Evolutionary conservation across 2,797 vertebrate genomes (phyloP), one percentile per base, ranked within the genome.

Genomic region (Malurus leucopterus): DNA sequence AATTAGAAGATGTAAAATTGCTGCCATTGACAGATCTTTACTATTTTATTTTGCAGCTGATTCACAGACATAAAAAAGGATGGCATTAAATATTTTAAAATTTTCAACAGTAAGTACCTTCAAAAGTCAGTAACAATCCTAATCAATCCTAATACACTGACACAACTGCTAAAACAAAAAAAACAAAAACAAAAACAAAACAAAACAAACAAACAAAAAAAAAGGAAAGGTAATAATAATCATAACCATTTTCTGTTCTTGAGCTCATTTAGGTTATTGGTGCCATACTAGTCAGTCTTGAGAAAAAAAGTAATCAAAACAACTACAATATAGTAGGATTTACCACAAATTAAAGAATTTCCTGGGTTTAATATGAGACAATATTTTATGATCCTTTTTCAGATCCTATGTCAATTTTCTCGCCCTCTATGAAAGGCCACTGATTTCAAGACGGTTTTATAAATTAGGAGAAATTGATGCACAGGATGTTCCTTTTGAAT

Each of bases 381-480:
- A 32, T 54, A 43, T 1, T 50, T 73, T 32, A 40, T 53, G 10
- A 13, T 0, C 5, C 7, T 61, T 87, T 67, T 89, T 55, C 13
- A 74, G 7, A 54, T 46, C 7, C 7, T 41, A 4, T n/a, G 3
- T 43, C 5, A 58, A 26, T 64, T 85, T 74, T 3, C 30, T 11
- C 2, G 0, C 3, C 3, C 2, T 3, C 14, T 15, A 2, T 68
- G 38, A 53, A 84, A 84, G 9, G 54, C 5, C 4, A 27, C 3
- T 50, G 16, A 54, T 77, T 55, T 86, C n/a, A 91, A 27, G 23
- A 13, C 68, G 49, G 11, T 58, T 84, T 73, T 55, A n/a, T 23
- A 54, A 10, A 9, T 71, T 51, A 51, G 8, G 23, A 68, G n/a
- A 68, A 38, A 24, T 11, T 21, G 17, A 32, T 8, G 9, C 6